Evolutionary conservation across 1,140 invertebrate species (phyloP).

Genomic region (Drosophila takahashii): DNA sequence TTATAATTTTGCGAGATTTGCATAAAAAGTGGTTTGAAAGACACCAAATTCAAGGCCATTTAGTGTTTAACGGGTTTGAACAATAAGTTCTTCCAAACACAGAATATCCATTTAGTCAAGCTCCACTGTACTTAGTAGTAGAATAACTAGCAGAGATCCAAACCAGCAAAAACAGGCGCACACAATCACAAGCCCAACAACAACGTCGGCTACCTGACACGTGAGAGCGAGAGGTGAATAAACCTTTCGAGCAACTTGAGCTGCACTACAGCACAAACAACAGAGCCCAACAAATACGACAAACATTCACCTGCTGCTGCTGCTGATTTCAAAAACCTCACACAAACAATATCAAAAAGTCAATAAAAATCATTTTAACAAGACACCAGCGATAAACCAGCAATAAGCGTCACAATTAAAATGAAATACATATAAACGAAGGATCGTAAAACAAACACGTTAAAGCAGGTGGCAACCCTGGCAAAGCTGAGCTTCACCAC

Average conservation of each 20-base stretch:
- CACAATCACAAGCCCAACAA: conserved; percentile 10
- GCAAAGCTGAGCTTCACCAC: conserved; percentile 29
- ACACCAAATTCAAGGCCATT: neutral
- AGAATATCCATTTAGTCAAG: neutral
- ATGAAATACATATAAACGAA: conserved; percentile 63
- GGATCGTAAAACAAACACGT: conserved; percentile 3
- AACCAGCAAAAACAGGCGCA: conserved; percentile 29
- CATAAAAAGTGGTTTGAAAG: neutral
- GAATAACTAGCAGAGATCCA: conserved; percentile 35
- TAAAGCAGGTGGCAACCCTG: conserved; percentile 57
- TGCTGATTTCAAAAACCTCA: conserved; percentile 34
- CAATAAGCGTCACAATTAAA: conserved; percentile 73
- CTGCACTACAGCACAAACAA: conserved; percentile 54
- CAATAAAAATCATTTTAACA: conserved; percentile 47
- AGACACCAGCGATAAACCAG: conserved; percentile 55
- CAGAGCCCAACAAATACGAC: conserved; percentile 25
- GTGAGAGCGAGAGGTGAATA: conserved; percentile 76
- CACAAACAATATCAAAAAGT: conserved; percentile 29
- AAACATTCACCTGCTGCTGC: conserved; percentile 58
- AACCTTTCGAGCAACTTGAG: conserved; percentile 67
- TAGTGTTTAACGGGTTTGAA: neutral
- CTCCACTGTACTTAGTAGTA: conserved; percentile 38
- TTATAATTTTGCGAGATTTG: neutral
- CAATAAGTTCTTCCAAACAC: neutral
- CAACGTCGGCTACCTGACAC: conserved; percentile 51